Base-by-base conservation (phyloP, 1,140 invertebrate species). In the Lethocerus indicus region DNA sequence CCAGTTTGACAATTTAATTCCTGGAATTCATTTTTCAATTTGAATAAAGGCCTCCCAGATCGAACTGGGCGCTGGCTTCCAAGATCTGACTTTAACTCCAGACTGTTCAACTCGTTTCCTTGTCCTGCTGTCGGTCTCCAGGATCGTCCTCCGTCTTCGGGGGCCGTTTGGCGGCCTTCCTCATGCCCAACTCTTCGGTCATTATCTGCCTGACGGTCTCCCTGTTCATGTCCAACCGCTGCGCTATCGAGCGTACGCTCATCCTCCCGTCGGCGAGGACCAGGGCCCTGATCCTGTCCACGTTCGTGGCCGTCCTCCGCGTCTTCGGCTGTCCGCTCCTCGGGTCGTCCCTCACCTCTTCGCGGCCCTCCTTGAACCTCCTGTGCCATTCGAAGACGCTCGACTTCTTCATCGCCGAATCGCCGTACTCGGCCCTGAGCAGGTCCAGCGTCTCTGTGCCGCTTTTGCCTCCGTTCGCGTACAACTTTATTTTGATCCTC, bases 401-500 rank as follows among this genome's bases (percentile, higher is more conserved):
- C 18, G 40, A 2, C 20, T 40, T n/a, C 9, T 20, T 7, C 26
- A 51, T 26, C 14, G 25, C 43, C 39, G 44, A 26, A 32, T 55
- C 44, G 7, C 53, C 51, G 47, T 53, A 55, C 26, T 39, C 45
- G 16, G 18, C 18, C 32, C 45, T 50, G 7, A 55, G 21, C 47
- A 52, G 21, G 13, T 21, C 37, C 27, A 45, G 36, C 20, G 56
- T 56, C 37, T 57, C 56, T 1, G 42, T 42, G 5, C 41, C 46
- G 23, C n/a, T 42, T 55, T 55, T 55, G 3, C 44, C 37, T 13
- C 51, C n/a, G 50, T 49, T 51, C 49, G 54, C 14, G 43, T 37
- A 55, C 52, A 57, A 57, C 44, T 57, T 55, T 25, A 55, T 26
- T 13, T 47, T 50, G 42, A 44, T 6, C 6, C 49, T 42, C 49